These are phyloP conservation scores for Parasteatoda lunata DNA, from an alignment of 2,888 invertebrate genomes.

Conservation along the genomic window DNA sequence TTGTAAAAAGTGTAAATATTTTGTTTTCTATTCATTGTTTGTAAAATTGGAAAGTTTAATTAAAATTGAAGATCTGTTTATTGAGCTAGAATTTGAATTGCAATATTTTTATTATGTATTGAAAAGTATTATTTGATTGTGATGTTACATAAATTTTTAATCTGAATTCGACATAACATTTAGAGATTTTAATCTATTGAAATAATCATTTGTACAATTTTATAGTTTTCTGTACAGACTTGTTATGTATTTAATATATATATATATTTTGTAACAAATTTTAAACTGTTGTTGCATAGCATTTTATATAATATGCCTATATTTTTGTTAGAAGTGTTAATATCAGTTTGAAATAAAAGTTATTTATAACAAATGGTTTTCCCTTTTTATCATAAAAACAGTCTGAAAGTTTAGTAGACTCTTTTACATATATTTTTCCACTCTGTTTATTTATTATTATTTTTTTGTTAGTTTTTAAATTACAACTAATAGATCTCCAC, in stretches of 20 bases:
- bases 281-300: slow-evolving; percentile 12
- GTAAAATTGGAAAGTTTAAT: neutral
- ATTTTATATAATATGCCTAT: slow-evolving; percentile 17
- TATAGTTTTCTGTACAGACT: slow-evolving; percentile 35
- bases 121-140: no score
- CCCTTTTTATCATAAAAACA: no score
- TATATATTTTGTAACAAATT: slow-evolving; percentile 41
- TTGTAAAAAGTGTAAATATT: slow-evolving; percentile 5
- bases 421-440: no score
- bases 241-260: slow-evolving; percentile 22
- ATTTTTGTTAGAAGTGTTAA: slow-evolving; percentile 16
- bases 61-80: neutral
- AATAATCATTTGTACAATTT: neutral
- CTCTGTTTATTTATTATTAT: no score
- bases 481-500: no score
- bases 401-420: no score
- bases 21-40: neutral
- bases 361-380: no score
- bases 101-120: no score
- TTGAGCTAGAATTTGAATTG: neutral
- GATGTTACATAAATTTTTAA: no score
- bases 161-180: neutral
- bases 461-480: no score
- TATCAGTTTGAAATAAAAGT: slow-evolving; percentile 38
- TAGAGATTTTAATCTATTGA: neutral